Percentiles rank a stretch among this genome's conserved stretches.
phyloP scores from a whole-genome alignment of 2,888 invertebrate species.

The Pasiphila rectangulata region DNA sequence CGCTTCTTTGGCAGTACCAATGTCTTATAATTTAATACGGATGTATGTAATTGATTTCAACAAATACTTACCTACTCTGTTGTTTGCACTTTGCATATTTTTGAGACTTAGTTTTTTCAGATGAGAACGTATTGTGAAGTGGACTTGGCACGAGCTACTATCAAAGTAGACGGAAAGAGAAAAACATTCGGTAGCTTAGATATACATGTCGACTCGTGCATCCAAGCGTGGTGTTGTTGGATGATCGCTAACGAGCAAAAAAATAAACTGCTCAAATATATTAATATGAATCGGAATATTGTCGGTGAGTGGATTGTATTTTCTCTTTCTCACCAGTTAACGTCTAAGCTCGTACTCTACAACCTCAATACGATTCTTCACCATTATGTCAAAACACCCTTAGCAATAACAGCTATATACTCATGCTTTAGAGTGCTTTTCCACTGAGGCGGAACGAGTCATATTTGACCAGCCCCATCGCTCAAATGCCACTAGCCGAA shows the following conservation, averaged over 20 bases:
- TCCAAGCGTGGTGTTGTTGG: slow-evolving; percentile 66
- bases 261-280: slow-evolving; percentile 30
- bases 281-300: slow-evolving; percentile 28
- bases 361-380: no score
- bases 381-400: no score
- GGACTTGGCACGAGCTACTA: slow-evolving; percentile 39
- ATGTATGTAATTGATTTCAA: no score
- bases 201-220: slow-evolving; percentile 51
- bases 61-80: no score
- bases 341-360: no score
- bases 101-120: slow-evolving; percentile 38
- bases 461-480: no score
- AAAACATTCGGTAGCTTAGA: slow-evolving; percentile 43
- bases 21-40: no score
- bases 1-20: no score
- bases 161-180: slow-evolving; percentile 43
- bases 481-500: no score
- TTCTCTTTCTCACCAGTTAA: neutral
- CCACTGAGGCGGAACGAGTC: no score
- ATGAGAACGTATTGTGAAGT: slow-evolving; percentile 50
- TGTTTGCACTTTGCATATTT: slow-evolving; percentile 17
- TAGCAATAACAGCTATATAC: no score
- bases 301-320: slow-evolving; percentile 32
- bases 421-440: no score
- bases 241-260: slow-evolving; percentile 69